These are phyloP conservation scores for Podarcis cretensis DNA, from an alignment of 2,113 vertebrate genomes.

Conservation along the genomic window DNA sequence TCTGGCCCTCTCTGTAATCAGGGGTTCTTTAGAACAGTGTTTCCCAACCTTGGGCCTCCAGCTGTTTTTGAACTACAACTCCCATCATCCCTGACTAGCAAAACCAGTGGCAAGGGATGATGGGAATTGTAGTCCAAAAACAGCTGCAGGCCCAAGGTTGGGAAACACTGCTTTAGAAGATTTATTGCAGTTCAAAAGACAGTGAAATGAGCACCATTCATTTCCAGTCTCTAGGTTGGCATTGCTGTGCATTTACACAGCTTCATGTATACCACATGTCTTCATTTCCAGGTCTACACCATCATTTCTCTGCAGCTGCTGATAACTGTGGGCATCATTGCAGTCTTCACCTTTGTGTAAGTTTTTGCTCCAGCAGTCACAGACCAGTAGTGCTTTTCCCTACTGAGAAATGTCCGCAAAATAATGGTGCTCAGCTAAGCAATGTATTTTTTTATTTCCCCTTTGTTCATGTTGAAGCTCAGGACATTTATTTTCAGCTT, in stretches of 20 bases:
- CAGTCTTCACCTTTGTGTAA: conserved; percentile 86
- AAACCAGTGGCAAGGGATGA: too few species aligned
- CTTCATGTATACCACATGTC: not conserved
- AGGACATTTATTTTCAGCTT: not conserved
- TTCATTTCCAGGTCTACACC: conserved; percentile 83
- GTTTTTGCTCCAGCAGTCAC: conserved; percentile 32
- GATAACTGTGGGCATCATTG: conserved; percentile 85
- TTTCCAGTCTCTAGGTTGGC: not conserved
- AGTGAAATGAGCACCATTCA: not conserved
- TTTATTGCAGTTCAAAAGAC: too few species aligned
- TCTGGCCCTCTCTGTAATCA: not conserved
- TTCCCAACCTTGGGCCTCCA: too few species aligned
- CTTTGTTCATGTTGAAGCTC: not conserved
- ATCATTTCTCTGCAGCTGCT: conserved; percentile 90
- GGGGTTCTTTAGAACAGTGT: too few species aligned
- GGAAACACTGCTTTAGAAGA: too few species aligned
- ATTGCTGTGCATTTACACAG: not conserved
- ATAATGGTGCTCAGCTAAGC: not conserved
- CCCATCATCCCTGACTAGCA: too few species aligned
- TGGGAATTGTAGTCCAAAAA: too few species aligned
- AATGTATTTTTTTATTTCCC: not conserved
- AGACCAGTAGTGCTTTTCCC: not conserved
- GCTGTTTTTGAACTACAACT: too few species aligned
- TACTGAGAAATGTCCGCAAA: not conserved
- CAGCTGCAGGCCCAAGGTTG: too few species aligned